Conservation (phyloP, 2,888 invertebrate genomes). For the Xiphydria camelus region DNA sequence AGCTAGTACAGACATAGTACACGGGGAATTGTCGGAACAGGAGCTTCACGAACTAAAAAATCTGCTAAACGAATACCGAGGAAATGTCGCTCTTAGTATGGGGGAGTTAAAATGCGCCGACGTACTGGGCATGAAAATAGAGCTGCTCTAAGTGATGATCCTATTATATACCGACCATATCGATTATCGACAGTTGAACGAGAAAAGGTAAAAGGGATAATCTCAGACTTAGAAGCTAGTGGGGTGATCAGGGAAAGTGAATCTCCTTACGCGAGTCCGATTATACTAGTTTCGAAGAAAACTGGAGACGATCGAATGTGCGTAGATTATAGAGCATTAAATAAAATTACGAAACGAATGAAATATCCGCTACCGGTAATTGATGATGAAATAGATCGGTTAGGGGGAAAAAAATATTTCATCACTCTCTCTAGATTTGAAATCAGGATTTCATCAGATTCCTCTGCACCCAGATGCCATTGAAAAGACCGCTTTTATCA, state of each 20-base stretch:
- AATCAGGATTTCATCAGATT: too few species aligned
- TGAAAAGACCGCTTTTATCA: too few species aligned
- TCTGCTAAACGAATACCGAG: neutral
- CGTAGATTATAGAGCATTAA: constrained; percentile 39
- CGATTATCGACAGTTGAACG: constrained; percentile 10
- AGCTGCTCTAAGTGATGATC: constrained; percentile 6
- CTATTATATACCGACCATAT: constrained; percentile 15
- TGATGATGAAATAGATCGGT: too few species aligned
- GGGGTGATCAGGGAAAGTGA: constrained; percentile 16
- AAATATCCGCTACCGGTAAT: constrained; percentile 43
- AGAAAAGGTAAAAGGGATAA: constrained; percentile 10
- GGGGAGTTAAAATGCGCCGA: neutral
- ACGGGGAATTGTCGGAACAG: too few species aligned
- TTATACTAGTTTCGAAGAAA: constrained; percentile 28
- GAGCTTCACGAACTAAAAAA: too few species aligned
- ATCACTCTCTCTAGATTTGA: too few species aligned
- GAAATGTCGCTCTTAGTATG: neutral
- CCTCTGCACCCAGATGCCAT: too few species aligned
- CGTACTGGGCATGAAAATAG: constrained; percentile 9
- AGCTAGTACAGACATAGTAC: too few species aligned
- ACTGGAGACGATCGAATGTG: constrained; percentile 25
- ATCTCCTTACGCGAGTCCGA: constrained; percentile 23
- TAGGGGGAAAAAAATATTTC: too few species aligned
- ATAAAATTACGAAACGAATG: constrained; percentile 38
- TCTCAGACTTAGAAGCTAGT: constrained; percentile 8